A percentile compares a stretch with the other conserved stretches of the same genome.
Conservation (phyloP, 2,888 invertebrate species). For the Rhagonycha fulva region DNA sequence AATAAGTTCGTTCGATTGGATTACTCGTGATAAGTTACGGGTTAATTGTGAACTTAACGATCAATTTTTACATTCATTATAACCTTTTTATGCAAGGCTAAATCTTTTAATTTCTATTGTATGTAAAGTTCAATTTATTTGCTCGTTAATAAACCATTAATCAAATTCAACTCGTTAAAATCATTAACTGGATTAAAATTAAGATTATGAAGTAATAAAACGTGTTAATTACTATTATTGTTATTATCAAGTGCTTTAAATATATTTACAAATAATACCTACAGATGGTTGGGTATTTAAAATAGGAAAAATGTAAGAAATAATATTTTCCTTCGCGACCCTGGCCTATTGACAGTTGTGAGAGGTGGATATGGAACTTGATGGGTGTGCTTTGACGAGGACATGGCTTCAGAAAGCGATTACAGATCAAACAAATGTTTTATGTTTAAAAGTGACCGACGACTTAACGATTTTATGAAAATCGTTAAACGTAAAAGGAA, state of each 20-base stretch:
- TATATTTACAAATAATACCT: background rate
- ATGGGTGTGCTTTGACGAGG: slow-evolving; percentile 23
- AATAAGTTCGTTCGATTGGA: background rate
- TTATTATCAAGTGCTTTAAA: background rate
- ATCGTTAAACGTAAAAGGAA: background rate
- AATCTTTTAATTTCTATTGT: background rate
- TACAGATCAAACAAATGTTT: background rate
- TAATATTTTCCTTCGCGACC: slow-evolving; percentile 14
- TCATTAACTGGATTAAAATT: background rate
- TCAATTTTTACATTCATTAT: background rate
- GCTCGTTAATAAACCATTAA: background rate
- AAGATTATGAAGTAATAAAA: background rate
- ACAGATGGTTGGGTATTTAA: background rate
- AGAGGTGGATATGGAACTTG: slow-evolving; percentile 25
- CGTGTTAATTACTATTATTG: background rate
- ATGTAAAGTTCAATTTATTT: background rate
- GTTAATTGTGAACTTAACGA: background rate
- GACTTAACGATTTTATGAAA: background rate
- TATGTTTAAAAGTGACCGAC: background rate
- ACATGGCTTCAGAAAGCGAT: slow-evolving; percentile 1
- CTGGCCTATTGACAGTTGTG: slow-evolving; percentile 28
- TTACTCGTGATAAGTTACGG: background rate
- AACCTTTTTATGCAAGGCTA: background rate
- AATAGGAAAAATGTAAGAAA: background rate
- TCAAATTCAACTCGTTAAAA: background rate